Evolutionary conservation across 2,113 vertebrate species (phyloP).

Genomic region (Oxygymnocypris stewartii): DNA sequence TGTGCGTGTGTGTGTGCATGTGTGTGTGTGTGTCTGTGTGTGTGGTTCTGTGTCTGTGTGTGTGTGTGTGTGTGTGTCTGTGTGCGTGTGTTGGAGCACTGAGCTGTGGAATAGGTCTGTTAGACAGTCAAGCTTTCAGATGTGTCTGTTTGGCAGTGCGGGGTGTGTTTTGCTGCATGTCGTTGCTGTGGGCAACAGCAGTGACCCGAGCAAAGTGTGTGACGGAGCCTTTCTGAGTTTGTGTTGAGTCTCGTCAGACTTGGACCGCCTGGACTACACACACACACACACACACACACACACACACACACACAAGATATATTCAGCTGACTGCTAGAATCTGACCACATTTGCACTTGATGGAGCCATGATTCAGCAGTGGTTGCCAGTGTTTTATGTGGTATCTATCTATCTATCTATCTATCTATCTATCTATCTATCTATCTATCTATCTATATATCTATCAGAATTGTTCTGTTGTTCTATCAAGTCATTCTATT

Average conservation of each 20-base stretch:
- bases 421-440: neutral
- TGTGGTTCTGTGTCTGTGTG: no score
- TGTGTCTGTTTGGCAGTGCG: slow-evolving; percentile 28
- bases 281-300: slow-evolving; percentile 7
- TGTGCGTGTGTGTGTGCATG: no score
- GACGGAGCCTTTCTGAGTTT: slow-evolving; percentile 48
- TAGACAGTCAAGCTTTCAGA: slow-evolving; percentile 16
- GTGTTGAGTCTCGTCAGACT: slow-evolving; percentile 32
- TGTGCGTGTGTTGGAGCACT: slow-evolving; percentile 36
- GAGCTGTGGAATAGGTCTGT: slow-evolving; percentile 44
- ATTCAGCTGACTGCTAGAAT: neutral
- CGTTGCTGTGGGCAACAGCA: slow-evolving; percentile 38
- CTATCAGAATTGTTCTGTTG: no score
- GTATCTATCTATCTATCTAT: neutral
- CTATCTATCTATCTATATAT: no score
- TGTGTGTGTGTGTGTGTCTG: slow-evolving; percentile 33
- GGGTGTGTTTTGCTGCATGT: slow-evolving; percentile 28
- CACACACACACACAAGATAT: neutral
- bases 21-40: slow-evolving; percentile 37
- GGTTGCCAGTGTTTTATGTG: neutral
- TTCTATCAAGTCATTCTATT: neutral
- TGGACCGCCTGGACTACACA: neutral
- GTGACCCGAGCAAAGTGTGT: slow-evolving; percentile 47
- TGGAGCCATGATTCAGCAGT: neutral
- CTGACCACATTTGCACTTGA: neutral